phyloP scores from a whole-genome alignment of 2,888 invertebrate species.

The Coecobrya sp. region DNA sequence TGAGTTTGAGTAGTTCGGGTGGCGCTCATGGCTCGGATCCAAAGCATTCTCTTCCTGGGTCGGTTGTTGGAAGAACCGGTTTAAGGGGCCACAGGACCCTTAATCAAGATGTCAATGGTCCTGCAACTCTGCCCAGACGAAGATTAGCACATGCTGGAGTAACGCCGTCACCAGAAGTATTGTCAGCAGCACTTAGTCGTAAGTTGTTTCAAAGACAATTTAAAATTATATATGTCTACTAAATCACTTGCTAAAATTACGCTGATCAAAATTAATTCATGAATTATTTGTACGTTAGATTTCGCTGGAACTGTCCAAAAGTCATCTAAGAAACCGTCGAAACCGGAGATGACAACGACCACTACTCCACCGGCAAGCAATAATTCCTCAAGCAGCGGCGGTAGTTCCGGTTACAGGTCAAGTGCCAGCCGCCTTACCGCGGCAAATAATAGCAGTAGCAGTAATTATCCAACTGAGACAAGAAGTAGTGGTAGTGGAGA shows the following conservation, averaged over 20 bases:
- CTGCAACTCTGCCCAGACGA: conserved; percentile 86
- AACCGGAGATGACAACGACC: conserved; percentile 55
- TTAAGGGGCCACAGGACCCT: conserved; percentile 76
- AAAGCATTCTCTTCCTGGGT: conserved; percentile 84
- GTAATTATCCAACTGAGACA: conserved; percentile 80
- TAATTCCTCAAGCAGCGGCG: conserved; percentile 78
- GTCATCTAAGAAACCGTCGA: conserved; percentile 50
- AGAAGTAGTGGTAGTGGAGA: conserved; percentile 86
- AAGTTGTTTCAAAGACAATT: conserved; percentile 63
- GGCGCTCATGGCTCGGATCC: conserved; percentile 81
- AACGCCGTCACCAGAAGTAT: conserved; percentile 86
- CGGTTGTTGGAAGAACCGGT: conserved; percentile 82
- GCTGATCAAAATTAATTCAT: too few relatives aligned
- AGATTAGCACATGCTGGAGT: conserved; percentile 81
- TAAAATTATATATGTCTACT: too few relatives aligned
- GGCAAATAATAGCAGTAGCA: conserved; percentile 74
- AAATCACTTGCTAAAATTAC: too few relatives aligned
- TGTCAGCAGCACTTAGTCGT: conserved; percentile 87
- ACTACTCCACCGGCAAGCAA: conserved; percentile 79
- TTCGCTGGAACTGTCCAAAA: conserved; percentile 78
- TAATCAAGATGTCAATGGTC: conserved; percentile 83
- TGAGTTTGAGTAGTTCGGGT: conserved; percentile 91
- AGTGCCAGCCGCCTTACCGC: conserved; percentile 79
- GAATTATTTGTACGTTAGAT: conserved; percentile 54
- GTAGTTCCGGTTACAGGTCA: conserved; percentile 78